Percentiles rank a stretch among this genome's conserved stretches.
Conservation (phyloP, 2,113 vertebrate species). For the Petrocephalus zakoni region DNA sequence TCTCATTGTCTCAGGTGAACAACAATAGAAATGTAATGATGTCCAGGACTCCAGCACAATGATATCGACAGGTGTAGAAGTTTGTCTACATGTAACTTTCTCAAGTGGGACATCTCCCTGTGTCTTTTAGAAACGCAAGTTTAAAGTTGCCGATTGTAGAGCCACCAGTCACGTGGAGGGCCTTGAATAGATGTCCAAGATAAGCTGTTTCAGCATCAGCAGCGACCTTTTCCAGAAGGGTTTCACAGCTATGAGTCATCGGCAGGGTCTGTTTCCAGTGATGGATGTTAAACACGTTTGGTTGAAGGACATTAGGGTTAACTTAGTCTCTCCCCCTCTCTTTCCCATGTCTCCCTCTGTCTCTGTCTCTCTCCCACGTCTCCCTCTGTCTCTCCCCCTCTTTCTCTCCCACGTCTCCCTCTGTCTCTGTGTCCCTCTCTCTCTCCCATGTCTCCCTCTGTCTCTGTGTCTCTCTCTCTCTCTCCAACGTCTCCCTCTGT, state of each 20-base stretch:
- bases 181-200: not conserved
- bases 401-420: not conserved
- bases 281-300: conserved; percentile 11
- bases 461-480: not conserved
- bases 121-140: not conserved
- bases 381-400: not conserved
- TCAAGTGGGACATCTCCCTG: not conserved
- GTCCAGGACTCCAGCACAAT: not conserved
- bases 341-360: not conserved
- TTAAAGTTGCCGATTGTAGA: not conserved
- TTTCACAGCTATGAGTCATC: not conserved
- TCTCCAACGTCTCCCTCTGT: no score
- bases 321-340: not conserved
- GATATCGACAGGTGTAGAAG: not conserved
- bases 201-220: not conserved
- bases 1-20: not conserved
- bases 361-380: not conserved
- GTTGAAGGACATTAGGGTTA: not conserved
- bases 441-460: not conserved
- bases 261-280: not conserved
- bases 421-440: not conserved
- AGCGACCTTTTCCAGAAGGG: not conserved
- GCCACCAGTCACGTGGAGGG: not conserved
- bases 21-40: not conserved
- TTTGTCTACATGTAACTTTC: not conserved